A percentile compares a stretch with the other conserved stretches of the same genome.
These are phyloP conservation scores for Prenolepis imparis DNA, from an alignment of 2,888 invertebrate species.

Conservation along the genomic window DNA sequence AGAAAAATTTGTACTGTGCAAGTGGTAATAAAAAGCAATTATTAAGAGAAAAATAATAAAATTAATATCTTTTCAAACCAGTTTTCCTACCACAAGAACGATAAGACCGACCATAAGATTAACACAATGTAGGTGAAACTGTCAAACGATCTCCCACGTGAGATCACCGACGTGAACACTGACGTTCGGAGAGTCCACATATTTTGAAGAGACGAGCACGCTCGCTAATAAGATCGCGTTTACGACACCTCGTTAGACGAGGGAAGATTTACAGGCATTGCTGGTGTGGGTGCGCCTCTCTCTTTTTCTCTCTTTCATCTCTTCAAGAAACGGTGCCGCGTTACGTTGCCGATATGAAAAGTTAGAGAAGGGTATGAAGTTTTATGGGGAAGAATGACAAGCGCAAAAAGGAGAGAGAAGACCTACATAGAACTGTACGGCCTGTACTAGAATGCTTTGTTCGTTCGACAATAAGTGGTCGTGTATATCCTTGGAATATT, in stretches of 20 bases:
- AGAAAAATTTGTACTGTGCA: too few relatives aligned
- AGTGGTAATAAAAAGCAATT: not conserved
- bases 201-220: constrained; percentile 71
- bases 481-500: constrained; percentile 76
- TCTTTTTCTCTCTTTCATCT: constrained; percentile 12
- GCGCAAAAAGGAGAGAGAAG: constrained; percentile 51
- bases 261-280: constrained; percentile 82
- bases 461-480: constrained; percentile 81
- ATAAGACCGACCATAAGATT: not conserved
- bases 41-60: too few relatives aligned
- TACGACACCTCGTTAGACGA: constrained; percentile 85
- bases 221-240: constrained; percentile 85
- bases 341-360: constrained; percentile 69
- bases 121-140: constrained; percentile 44
- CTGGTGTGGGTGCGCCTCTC: constrained; percentile 72
- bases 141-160: constrained; percentile 59
- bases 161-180: constrained; percentile 48
- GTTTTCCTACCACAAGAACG: not conserved
- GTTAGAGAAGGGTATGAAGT: constrained; percentile 70
- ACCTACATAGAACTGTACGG: constrained; percentile 60
- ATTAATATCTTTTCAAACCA: not conserved
- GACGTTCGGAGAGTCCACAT: constrained; percentile 61
- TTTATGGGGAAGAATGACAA: constrained; percentile 81
- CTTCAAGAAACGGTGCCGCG: not conserved
- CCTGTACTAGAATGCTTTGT: constrained; percentile 79